Base-by-base conservation (phyloP, 2,797 vertebrate species). In the Cryptoblepharus egeriae region DNA sequence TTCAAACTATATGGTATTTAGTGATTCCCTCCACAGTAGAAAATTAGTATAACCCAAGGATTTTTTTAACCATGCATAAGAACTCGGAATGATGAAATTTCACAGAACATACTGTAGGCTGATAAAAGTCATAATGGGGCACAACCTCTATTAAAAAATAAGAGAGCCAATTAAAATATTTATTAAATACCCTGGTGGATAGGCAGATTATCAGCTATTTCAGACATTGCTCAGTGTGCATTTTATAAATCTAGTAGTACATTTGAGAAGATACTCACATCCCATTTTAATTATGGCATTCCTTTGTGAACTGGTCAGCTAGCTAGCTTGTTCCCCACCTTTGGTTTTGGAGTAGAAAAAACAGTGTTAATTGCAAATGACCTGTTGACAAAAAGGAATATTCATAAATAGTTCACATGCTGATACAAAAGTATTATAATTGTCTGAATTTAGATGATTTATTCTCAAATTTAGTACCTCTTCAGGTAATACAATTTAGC, bases 221-320 rank as follows among this genome's bases (percentile, higher is more conserved):
- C 57, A 61, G 0, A 77, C 18, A 3, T 69, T 81, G 77, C 42
- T 60, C 77, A 52, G 18, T 26, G 49, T 70, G 35, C 42, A 11
- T 61, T 52, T 86, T 45, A 75, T 79, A 32, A 69, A 61, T 39
- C 72, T 9, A 55, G 16, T 0, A 3, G 58, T 1, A 10, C 20
- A 71, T 26, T 4, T 86, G 63, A 81, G 70, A 86, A 37, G 28
- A 72, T 77, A 84, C 74, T 82, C 75, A 70, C 11, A 37, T 42
- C 74, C n/a, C 64, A 68, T 72, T 81, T 83, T 16, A 77, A 68
- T 60, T 69, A 67, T 68, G 26, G 55, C 1, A 30, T 80, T 67
- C 65, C 5, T 26, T 22, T 42, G 1, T 64, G 45, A 75, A 24
- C 5, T 8, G 52, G 24, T 11, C 63, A 60, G n/a, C 9, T 72